Conservation (phyloP, 1,140 invertebrate genomes). For the Tachypleus tridentatus region DNA sequence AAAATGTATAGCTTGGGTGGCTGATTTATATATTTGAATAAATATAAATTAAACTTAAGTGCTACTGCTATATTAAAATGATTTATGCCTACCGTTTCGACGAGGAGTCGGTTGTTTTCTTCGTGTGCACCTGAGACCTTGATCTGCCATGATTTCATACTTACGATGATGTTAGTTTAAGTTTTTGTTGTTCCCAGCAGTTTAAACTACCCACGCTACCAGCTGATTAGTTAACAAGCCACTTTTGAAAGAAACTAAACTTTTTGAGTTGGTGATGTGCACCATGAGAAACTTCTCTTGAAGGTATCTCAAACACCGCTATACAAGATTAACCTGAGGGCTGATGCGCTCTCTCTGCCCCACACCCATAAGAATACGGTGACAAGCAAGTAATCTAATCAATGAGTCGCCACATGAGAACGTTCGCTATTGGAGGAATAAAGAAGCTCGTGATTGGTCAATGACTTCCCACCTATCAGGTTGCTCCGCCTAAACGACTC, state of each 20-base stretch:
- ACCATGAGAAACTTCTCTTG: not conserved
- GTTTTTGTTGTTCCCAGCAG: not conserved
- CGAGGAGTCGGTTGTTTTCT: constrained; percentile 2
- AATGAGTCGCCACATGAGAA: not conserved
- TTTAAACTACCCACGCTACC: not conserved
- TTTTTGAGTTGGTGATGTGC: not conserved
- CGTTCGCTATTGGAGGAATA: not conserved
- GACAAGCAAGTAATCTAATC: not conserved
- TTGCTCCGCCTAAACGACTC: not conserved
- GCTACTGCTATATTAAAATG: too few species aligned
- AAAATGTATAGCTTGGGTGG: too few species aligned
- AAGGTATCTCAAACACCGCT: not conserved
- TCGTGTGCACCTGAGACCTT: constrained; percentile 1
- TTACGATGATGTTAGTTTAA: too few species aligned
- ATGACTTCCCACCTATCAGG: constrained; percentile 1
- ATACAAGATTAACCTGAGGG: not conserved
- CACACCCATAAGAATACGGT: constrained; percentile 1
- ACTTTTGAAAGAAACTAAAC: not conserved
- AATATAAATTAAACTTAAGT: too few species aligned
- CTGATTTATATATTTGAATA: too few species aligned
- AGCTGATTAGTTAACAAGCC: not conserved
- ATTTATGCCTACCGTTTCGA: not conserved
- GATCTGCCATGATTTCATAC: constrained; percentile 1
- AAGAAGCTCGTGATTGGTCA: not conserved
- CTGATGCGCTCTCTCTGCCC: not conserved